A percentile compares a stretch with the other conserved stretches of the same genome.
These are phyloP conservation scores for Crossaster papposus DNA, from an alignment of 53 echinoderm and acorn worm species.

Conservation along the genomic window DNA sequence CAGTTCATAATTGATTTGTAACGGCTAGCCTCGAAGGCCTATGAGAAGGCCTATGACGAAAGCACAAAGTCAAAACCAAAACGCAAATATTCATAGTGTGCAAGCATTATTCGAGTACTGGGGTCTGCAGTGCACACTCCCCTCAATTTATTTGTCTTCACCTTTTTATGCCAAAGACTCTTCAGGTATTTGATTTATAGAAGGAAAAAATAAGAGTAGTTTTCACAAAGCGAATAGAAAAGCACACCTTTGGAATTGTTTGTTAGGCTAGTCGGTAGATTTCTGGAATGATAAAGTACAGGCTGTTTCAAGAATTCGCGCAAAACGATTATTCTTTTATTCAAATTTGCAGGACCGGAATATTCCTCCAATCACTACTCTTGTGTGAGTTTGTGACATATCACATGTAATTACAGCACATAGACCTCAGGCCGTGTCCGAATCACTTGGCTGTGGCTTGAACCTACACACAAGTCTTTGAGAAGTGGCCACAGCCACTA, in stretches of 20 bases:
- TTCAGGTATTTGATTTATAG: not conserved
- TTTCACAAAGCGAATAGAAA: not conserved
- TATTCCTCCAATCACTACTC: too few relatives aligned
- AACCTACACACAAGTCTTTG: too few relatives aligned
- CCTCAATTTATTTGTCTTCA: not conserved
- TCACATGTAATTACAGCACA: too few relatives aligned
- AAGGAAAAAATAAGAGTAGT: not conserved
- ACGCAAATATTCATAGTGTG: not conserved
- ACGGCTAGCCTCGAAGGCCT: too few relatives aligned
- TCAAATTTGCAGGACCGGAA: not conserved
- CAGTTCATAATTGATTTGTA: conserved; percentile 13
- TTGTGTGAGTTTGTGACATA: too few relatives aligned
- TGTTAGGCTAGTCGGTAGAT: not conserved
- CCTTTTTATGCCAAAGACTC: not conserved
- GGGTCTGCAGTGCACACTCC: not conserved
- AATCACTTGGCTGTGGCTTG: too few relatives aligned
- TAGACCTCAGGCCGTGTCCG: too few relatives aligned
- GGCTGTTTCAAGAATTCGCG: too few relatives aligned
- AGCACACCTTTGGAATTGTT: not conserved
- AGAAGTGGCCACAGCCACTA: too few relatives aligned
- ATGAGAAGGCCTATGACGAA: not conserved
- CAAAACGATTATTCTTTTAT: too few relatives aligned
- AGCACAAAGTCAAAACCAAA: not conserved
- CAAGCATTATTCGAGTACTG: not conserved
- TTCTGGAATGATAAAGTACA: too few relatives aligned